phyloP scores from a whole-genome alignment of 2,113 vertebrate genomes.

The Proterorhinus semilunaris region DNA sequence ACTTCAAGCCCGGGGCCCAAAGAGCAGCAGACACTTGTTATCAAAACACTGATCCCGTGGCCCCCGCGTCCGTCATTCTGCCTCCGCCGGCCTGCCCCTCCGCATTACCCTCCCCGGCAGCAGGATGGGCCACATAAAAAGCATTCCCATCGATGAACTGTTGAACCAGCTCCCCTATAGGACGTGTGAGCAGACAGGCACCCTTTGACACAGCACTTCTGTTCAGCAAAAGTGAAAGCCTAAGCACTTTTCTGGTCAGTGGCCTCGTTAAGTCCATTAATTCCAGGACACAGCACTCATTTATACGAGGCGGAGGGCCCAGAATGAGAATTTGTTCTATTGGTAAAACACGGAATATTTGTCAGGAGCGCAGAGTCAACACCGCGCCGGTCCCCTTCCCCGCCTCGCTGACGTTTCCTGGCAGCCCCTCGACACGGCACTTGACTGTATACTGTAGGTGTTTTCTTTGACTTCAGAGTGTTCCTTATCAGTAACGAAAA shows the following conservation, averaged over 20 bases:
- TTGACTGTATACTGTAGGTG: slow-evolving; percentile 7
- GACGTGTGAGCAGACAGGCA: slow-evolving; percentile 78
- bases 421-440: slow-evolving; percentile 32
- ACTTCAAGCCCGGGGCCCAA: slow-evolving; percentile 68
- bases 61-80: slow-evolving; percentile 67
- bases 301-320: slow-evolving; percentile 68
- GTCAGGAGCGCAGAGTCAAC: slow-evolving; percentile 73
- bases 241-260: slow-evolving; percentile 79
- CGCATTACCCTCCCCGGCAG: slow-evolving; percentile 71
- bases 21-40: slow-evolving; percentile 80
- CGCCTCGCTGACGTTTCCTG: slow-evolving; percentile 44
- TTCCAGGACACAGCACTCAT: slow-evolving; percentile 78
- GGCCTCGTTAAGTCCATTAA: slow-evolving; percentile 78
- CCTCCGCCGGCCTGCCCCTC: slow-evolving; percentile 63
- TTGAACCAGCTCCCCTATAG: slow-evolving; percentile 75
- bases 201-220: slow-evolving; percentile 78
- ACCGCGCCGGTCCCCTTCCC: slow-evolving; percentile 52
- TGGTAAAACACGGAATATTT: slow-evolving; percentile 81
- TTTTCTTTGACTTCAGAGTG: background rate
- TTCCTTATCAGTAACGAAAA: slow-evolving; percentile 15
- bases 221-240: slow-evolving; percentile 73
- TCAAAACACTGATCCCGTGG: slow-evolving; percentile 79
- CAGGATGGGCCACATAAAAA: slow-evolving; percentile 78
- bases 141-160: slow-evolving; percentile 80
- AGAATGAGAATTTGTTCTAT: slow-evolving; percentile 80